Percentiles rank a stretch among this genome's conserved stretches.
These are phyloP conservation scores for Cairina moschata DNA, from an alignment of 2,113 vertebrate genomes.

Conservation along the genomic window DNA sequence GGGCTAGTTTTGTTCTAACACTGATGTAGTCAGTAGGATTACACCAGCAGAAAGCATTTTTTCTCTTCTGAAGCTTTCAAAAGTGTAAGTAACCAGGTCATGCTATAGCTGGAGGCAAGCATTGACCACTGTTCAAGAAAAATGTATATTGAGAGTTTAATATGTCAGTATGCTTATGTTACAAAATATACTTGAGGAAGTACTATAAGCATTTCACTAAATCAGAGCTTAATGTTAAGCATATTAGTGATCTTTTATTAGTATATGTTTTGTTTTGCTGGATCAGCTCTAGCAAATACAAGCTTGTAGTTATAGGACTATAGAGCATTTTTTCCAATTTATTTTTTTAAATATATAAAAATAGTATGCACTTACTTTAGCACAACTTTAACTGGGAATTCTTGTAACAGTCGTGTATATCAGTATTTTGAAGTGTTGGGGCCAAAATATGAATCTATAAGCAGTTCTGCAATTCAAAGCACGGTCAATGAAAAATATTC, in stretches of 20 bases:
- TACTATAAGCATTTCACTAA: constrained; percentile 10
- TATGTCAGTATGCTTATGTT: constrained; percentile 1
- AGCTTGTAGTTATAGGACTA: background rate
- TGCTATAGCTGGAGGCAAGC: constrained; percentile 24
- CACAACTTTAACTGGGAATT: background rate
- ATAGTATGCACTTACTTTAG: background rate
- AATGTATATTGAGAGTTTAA: constrained; percentile 22
- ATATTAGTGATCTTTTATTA: constrained; percentile 34
- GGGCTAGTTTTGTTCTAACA: background rate
- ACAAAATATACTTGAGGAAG: constrained; percentile 8
- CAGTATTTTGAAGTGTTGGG: background rate
- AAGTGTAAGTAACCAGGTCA: constrained; percentile 7
- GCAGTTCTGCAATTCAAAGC: background rate
- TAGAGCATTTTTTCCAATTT: background rate
- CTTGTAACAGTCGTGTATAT: background rate
- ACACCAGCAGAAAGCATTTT: background rate
- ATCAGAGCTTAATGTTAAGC: constrained; percentile 47
- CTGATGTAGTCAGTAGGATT: background rate
- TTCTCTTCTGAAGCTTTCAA: constrained; percentile 17
- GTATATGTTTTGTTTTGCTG: constrained; percentile 23
- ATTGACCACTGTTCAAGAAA: constrained; percentile 22
- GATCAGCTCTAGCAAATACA: background rate
- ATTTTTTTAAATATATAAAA: background rate
- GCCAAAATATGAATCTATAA: background rate
- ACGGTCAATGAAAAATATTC: background rate